These are phyloP conservation scores for Tenebrio molitor DNA, from an alignment of 1,140 invertebrate genomes.

Conservation along the genomic window DNA sequence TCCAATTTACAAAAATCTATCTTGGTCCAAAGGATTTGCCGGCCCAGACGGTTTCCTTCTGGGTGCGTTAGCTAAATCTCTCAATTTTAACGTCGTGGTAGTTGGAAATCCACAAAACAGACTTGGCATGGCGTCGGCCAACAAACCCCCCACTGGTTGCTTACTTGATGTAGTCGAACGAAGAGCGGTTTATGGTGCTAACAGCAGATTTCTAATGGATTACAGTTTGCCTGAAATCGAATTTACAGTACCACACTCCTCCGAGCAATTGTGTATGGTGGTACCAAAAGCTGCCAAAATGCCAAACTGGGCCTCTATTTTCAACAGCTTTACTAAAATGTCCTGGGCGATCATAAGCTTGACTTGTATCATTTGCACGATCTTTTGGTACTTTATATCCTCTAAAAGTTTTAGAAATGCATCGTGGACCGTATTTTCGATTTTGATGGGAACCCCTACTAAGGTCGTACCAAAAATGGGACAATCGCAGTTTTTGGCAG, in stretches of 20 bases:
- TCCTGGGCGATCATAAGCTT: background rate
- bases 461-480: background rate
- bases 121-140: slow-evolving; percentile 59
- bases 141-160: slow-evolving; percentile 63
- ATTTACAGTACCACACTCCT: slow-evolving; percentile 59
- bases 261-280: slow-evolving; percentile 65
- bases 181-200: slow-evolving; percentile 63
- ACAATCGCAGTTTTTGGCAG: background rate
- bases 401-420: too few species aligned
- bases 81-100: slow-evolving; percentile 63
- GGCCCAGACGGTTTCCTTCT: slow-evolving; percentile 63
- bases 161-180: slow-evolving; percentile 62
- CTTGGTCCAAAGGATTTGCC: slow-evolving; percentile 42
- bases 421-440: background rate
- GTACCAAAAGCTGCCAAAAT: slow-evolving; percentile 64
- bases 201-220: slow-evolving; percentile 64
- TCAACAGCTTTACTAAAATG: slow-evolving; percentile 59
- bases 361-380: background rate
- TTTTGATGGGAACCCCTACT: background rate
- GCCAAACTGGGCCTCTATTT: slow-evolving; percentile 65
- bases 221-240: slow-evolving; percentile 59
- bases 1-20: slow-evolving; percentile 42
- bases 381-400: background rate
- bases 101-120: slow-evolving; percentile 56
- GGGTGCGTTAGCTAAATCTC: slow-evolving; percentile 55